Evolutionary conservation across 2,888 invertebrate genomes (phyloP).

Genomic region (Melinaea menophilus): DNA sequence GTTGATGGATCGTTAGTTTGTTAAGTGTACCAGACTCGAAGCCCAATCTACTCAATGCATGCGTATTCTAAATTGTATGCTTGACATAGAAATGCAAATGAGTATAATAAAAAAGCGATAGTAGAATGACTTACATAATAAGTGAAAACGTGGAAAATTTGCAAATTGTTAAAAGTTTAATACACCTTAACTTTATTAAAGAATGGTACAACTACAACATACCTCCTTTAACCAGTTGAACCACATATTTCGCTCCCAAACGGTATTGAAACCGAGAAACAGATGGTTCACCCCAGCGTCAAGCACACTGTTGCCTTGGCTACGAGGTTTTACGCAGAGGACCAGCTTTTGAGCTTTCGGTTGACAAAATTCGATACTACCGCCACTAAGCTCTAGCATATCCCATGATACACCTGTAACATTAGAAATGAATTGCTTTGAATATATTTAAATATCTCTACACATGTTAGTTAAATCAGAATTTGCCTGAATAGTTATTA

Average conservation of each 20-base stretch:
- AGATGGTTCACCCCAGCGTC: slow-evolving; percentile 70
- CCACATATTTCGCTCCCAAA: slow-evolving; percentile 83
- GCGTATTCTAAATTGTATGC: slow-evolving; percentile 13
- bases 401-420: slow-evolving; percentile 64
- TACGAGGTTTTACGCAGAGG: slow-evolving; percentile 66
- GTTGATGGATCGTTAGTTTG: slow-evolving; percentile 66
- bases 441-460: too few relatives aligned
- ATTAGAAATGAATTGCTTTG: slow-evolving; percentile 7
- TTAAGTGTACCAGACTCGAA: slow-evolving; percentile 74
- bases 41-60: slow-evolving; percentile 50
- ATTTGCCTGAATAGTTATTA: too few relatives aligned
- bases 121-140: neutral
- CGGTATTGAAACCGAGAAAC: slow-evolving; percentile 81
- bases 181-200: neutral
- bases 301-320: slow-evolving; percentile 54
- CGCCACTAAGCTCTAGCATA: slow-evolving; percentile 65
- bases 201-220: slow-evolving; percentile 32
- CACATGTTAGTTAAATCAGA: too few relatives aligned
- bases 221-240: slow-evolving; percentile 81
- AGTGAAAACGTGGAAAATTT: too few relatives aligned
- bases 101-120: neutral
- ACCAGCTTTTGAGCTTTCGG: slow-evolving; percentile 68
- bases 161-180: neutral
- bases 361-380: slow-evolving; percentile 63
- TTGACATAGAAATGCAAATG: neutral